Evolutionary conservation across 2,797 vertebrate species (phyloP).

Genomic region (Halcyon chelicuti): DNA sequence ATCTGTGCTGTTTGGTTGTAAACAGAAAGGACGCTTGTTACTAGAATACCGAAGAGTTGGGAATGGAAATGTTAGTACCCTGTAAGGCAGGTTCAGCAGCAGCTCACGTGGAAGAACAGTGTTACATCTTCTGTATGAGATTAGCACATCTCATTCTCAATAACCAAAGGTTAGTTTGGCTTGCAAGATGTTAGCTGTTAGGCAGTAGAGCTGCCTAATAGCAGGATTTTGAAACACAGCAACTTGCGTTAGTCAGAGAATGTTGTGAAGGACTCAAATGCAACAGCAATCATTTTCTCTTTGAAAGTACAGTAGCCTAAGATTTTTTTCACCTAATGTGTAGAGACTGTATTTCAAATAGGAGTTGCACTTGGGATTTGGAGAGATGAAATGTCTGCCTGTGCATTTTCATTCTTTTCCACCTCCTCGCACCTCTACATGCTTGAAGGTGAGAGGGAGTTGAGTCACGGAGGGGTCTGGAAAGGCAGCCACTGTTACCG

Average conservation of each 20-base stretch:
- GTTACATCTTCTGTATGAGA: background rate
- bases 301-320: background rate
- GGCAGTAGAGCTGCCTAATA: background rate
- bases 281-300: too few species aligned
- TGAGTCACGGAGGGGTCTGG: background rate
- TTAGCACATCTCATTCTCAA: background rate
- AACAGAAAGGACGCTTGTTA: background rate
- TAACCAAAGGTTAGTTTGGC: background rate
- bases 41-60: background rate
- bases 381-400: background rate
- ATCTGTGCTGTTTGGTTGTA: background rate
- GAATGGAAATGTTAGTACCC: background rate
- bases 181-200: background rate
- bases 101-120: background rate
- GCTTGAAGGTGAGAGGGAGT: background rate
- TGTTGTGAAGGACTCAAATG: background rate
- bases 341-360: background rate
- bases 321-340: background rate
- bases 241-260: background rate
- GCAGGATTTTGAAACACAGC: background rate
- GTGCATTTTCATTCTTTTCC: background rate
- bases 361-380: background rate
- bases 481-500: fast-evolving
- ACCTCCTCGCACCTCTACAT: background rate
- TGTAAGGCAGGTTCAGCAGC: background rate